A percentile compares a stretch with the other conserved stretches of the same genome.
Conservation (phyloP, 2,797 vertebrate species). For the Crenichthys baileyi region DNA sequence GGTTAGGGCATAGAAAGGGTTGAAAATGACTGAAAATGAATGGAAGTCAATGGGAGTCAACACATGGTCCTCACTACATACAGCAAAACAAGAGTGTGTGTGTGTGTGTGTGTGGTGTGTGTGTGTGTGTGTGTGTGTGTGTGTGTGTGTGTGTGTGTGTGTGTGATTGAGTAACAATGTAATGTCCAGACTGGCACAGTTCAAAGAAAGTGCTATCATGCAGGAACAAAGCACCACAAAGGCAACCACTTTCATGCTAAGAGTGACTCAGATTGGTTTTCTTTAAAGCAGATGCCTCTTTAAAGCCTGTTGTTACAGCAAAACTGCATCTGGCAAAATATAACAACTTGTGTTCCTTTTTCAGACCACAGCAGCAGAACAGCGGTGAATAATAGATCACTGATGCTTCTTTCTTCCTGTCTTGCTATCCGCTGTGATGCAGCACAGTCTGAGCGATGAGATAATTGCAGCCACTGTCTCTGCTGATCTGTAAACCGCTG, state of each 20-base stretch:
- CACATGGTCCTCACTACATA: too few relatives aligned
- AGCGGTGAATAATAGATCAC: slow-evolving; percentile 67
- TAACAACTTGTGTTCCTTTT: slow-evolving; percentile 12
- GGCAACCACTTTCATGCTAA: too few relatives aligned
- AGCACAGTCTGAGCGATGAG: not conserved
- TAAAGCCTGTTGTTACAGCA: too few relatives aligned
- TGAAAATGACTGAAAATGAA: too few relatives aligned
- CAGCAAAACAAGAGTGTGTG: too few relatives aligned
- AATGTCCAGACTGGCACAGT: not conserved
- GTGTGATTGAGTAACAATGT: slow-evolving; percentile 2
- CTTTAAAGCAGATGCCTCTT: too few relatives aligned
- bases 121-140: not conserved
- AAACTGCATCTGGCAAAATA: not conserved
- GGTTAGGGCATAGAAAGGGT: too few relatives aligned
- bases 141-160: not conserved
- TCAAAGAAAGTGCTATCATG: not conserved
- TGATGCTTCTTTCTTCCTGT: not conserved
- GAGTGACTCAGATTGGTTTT: not conserved
- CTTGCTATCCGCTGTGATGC: not conserved
- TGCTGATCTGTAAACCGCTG: not conserved
- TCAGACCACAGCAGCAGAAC: slow-evolving; percentile 44
- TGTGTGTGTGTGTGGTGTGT: too few relatives aligned
- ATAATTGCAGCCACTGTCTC: not conserved
- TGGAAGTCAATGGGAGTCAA: too few relatives aligned
- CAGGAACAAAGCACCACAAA: not conserved